Evolutionary conservation across 2,888 invertebrate genomes (phyloP), one percentile per base, ranked within the genome.

Genomic region (Drosophila eohydei): DNA sequence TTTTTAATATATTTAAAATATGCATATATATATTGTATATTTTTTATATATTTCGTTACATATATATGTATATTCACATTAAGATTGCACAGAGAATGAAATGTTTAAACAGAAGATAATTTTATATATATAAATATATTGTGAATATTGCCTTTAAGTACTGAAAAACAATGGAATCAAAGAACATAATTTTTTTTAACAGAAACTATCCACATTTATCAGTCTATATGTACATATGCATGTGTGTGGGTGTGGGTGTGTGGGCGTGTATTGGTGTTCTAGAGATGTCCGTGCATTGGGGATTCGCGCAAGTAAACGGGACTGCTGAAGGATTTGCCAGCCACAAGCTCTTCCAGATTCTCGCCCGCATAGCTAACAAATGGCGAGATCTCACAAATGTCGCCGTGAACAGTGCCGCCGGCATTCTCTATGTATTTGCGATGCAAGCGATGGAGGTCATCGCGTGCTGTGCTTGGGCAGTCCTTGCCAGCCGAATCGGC

Each of bases 291-390:
- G 62, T 87, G 90, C 66, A 91, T 67, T 44, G 91, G 81, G 32
- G 34, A 4, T 71, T 92, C 92, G 36, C 93, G 94, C 67, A 95
- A 92, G 85, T 95, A 94, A 74, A 95, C 93, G 34, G 97, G 97
- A 14, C 93, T 92, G 6, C 95, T 95, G 77, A 96, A 96, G 14
- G 94, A 94, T 91, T 96, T 95, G 36, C 95, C 95, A 48, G 93
- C 93, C 0, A 96, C 96, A 41, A 95, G 91, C 4, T 94, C 93
- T 59, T 94, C 94, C 65, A 98, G 93, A 90, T 96, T 96, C 94
- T 99, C 99, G 3, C 99, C 99, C 48, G 95, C 96, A 80, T 98
- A 99, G 0, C 98, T 97, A 3, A 98, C 93, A 4, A 98, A 93
- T 0, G 99, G 98, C 11, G 98, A 98, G 68, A 99, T 96, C 93